Evolutionary conservation across 2,888 invertebrate genomes (phyloP), one percentile per base, ranked within the genome.

Genomic region (Unio delphinus): DNA sequence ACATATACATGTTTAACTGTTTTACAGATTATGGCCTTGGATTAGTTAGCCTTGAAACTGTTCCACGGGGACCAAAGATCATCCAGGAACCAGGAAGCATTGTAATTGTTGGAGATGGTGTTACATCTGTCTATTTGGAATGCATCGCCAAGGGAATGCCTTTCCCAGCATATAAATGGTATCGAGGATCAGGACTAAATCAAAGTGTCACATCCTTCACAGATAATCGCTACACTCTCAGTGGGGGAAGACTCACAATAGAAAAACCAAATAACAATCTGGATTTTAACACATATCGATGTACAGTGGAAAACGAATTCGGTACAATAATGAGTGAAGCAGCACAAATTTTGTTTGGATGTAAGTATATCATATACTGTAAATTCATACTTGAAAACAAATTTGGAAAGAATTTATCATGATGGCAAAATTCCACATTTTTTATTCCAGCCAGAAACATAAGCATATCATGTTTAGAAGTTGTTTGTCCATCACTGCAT

Each of bases 241-340:
- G 96, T 85, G 98, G 98, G 72, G 98, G 98, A 34, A 94, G 95
- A 74, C 91, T 98, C 18, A 96, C 97, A 81, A 97, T 98, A 72
- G 94, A 94, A 82, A 93, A 94, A 83, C 97, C 98, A 1, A 66
- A 68, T 1, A 93, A 95, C 83, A 94, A 92, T 88, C 91, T 91
- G 76, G 97, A 98, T 88, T 93, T 95, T 87, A 96, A 97, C 0
- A 93, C 94, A 28, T 98, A 97, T 90, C 96, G 97, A 86, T 98
- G 98, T 87, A 94, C 94, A 80, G 97, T 97, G 2, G 91, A 93
- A 26, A 98, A 98, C 90, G 92, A 93, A 86, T 97, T 93, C 91
- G 98, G 98, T 5, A 93, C 94, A 17, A 94, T 98, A 68, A 92
- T 95, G 55, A 97, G 97, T 1, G 95, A 96, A 88, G 96, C 95